Base-by-base conservation (phyloP, 2,888 invertebrate species). In the Macroteleia sp. region DNA sequence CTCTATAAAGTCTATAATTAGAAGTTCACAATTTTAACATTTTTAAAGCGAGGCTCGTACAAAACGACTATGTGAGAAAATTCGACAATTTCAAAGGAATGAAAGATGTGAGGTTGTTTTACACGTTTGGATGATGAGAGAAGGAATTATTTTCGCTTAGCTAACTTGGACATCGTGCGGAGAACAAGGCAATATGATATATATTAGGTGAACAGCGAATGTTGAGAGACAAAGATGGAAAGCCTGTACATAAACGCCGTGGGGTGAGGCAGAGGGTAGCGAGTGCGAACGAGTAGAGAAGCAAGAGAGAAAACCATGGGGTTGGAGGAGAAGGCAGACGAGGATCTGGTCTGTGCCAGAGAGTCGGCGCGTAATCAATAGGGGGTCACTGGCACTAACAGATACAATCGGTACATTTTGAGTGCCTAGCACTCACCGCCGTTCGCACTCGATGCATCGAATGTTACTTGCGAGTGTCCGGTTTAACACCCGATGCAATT, bases 361-460 rank as follows among this genome's bases (percentile, higher is more conserved):
- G 87, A 87, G 87, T 83, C 84, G 86, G 87, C 87, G 78, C 88
- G 85, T 88, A 89, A 90, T 90, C 90, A 88, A 90, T 90, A 89
- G 89, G 88, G 87, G 89, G 90, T 89, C 89, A 90, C 89, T 90
- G 89, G 89, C 89, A 90, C 86, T 88, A 88, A 88, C 86, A 86
- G 88, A 90, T 90, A 89, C 88, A 90, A 89, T 89, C 88, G 88
- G 87, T 86, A 88, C 87, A 90, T 89, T 88, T 90, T 83, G 85
- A 88, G 83, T 81, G 79, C 79, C 39, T 34, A 14, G 28, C 41
- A 54, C 42, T 56, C 25, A 5, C 22, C 30, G 30, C 9, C 61
- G 16, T 30, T 52, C 46, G 30, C 52, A 62, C 34, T 42, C 32
- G 25, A 36, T 25, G 50, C 64, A 39, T 28, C 42, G 39, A 50